Evolutionary conservation across 2,888 invertebrate genomes (phyloP).

Genomic region (Lissonota sp.): DNA sequence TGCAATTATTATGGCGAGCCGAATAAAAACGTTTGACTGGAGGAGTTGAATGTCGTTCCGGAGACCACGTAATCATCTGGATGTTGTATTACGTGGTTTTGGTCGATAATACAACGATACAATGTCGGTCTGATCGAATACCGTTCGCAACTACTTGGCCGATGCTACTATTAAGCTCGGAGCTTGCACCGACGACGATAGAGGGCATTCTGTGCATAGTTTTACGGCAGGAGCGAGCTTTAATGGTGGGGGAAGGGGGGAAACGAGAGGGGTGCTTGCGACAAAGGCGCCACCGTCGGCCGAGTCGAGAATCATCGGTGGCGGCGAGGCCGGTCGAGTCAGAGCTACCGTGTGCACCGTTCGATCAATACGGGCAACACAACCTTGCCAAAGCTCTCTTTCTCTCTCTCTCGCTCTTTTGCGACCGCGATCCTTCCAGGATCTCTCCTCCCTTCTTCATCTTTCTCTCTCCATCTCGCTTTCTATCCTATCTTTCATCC

Average conservation of each 20-base stretch:
- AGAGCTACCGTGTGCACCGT: conserved; percentile 63
- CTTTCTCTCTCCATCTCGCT: conserved; percentile 30
- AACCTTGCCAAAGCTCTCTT: conserved; percentile 65
- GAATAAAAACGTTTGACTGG: too few species aligned
- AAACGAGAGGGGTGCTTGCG: conserved; percentile 41
- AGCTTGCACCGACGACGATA: neutral
- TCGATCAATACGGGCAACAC: conserved; percentile 70
- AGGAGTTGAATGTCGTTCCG: too few species aligned
- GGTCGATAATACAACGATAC: neutral
- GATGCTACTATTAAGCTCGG: neutral
- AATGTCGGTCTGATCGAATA: neutral
- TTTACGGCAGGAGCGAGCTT: conserved; percentile 8
- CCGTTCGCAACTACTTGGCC: neutral
- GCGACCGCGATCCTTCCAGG: conserved; percentile 64
- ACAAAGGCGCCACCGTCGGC: conserved; percentile 53
- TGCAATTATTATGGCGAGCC: too few species aligned
- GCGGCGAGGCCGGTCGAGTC: conserved; percentile 66
- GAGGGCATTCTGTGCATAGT: conserved; percentile 5
- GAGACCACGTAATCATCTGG: too few species aligned
- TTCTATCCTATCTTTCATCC: conserved; percentile 2
- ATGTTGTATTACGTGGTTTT: neutral
- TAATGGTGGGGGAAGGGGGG: neutral
- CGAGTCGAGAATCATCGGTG: conserved; percentile 47
- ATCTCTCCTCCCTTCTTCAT: conserved; percentile 51
- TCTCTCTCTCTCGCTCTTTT: conserved; percentile 44